phyloP scores from a whole-genome alignment of 2,888 invertebrate genomes.

The Creontiades dilutus region DNA sequence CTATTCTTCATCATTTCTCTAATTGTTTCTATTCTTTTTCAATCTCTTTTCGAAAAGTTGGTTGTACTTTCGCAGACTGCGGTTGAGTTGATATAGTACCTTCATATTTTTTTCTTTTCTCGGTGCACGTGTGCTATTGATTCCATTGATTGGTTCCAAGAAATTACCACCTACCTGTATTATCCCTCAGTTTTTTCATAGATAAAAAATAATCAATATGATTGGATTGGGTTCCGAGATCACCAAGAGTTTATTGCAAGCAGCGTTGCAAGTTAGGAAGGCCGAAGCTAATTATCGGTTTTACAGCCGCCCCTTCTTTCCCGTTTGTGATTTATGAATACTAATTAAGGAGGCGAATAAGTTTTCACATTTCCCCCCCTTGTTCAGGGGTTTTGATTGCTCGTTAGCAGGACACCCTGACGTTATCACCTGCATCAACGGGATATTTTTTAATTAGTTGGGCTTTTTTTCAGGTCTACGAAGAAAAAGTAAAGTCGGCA shows the following conservation, averaged over 20 bases:
- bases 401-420: not conserved
- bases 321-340: not conserved
- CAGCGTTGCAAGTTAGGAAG: not conserved
- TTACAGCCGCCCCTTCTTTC: not conserved
- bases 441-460: constrained; percentile 6
- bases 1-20: too few relatives aligned
- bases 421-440: constrained; percentile 4
- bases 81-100: too few relatives aligned
- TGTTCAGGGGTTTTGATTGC: not conserved
- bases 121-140: too few relatives aligned
- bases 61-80: too few relatives aligned
- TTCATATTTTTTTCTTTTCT: too few relatives aligned
- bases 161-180: too few relatives aligned
- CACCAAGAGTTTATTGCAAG: not conserved
- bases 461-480: not conserved
- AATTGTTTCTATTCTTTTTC: too few relatives aligned
- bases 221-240: too few relatives aligned
- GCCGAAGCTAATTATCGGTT: not conserved
- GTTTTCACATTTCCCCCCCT: not conserved
- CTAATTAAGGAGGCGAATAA: constrained; percentile 1
- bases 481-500: not conserved
- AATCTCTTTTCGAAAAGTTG: too few relatives aligned
- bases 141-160: too few relatives aligned
- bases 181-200: too few relatives aligned
- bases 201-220: too few relatives aligned